Base-by-base conservation (phyloP, 2,797 vertebrate genomes). In the Falco concolor region DNA sequence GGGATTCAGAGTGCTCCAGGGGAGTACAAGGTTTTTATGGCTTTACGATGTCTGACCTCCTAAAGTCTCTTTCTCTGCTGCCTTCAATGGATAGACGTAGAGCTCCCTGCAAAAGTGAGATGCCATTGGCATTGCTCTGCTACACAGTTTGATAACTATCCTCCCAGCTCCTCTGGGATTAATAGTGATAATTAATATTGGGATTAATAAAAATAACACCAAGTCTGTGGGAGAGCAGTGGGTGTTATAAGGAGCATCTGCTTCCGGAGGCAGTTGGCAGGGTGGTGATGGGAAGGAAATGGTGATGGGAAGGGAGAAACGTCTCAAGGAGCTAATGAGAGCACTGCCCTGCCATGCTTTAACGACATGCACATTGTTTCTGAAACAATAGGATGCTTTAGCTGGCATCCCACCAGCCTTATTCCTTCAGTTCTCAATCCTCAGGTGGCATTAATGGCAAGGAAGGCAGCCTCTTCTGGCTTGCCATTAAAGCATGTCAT, bases 361-460 rank as follows among this genome's bases (percentile, higher is more conserved):
- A 82, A 56, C 68, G 80, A 44, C 23, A 76, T 13, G 16, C 44
- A 70, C 64, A 57, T 64, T 90, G 67, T 57, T 85, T 40, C 70
- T 95, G 78, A 45, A 95, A 88, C 87, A 94, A 77, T 38, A 14
- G 42, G 57, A 40, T 65, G 65, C 50, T 84, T 96, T 93, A 87
- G 53, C 76, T 92, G 82, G 53, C 38, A 78, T 94, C 82, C 68
- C 50, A 21, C 57, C 65, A 13, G 45, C 13, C 6, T 72, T 34
- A 27, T 25, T 50, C 68, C 12, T 13, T 5, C 40, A 34, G 4
- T 45, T 92, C 92, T 79, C 34, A 89, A 32, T 74, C 56, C 92
- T 90, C 84, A 80, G 78, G 82, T 90, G 68, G 70, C 88, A 80
- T n/a, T 45, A n/a, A 67, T 77, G 64, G 60, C 49, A 83, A 75